Base-by-base conservation (phyloP, 2,888 invertebrate species). In the Hemaris fuciformis region DNA sequence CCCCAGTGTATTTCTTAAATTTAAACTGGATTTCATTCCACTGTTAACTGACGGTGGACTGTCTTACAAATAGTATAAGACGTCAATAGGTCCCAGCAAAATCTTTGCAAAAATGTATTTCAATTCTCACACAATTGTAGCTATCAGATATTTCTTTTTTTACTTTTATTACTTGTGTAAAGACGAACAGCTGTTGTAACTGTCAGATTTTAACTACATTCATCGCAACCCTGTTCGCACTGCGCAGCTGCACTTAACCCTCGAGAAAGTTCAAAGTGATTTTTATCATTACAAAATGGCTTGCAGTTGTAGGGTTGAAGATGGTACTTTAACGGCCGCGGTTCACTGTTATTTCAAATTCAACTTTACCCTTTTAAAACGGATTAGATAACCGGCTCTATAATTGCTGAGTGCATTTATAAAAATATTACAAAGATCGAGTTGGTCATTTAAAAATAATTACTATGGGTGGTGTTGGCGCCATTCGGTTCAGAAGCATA, bases 211-310 rank as follows among this genome's bases (percentile, higher is more conserved):
- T 65, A 60, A 62, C 46, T 43, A 45, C 57, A 57, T 60, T 58
- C 59, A 67, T 72, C 18, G 53, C 27, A 53, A 31, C 53, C 53
- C 53, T 31, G 71, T 73, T 79, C 75, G 75, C 76, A 72, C 77
- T 69, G 79, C 77, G 80, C 88, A 88, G 87, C 88, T 88, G 88
- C 84, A 78, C 72, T 31, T 53, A 38, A 53, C 53, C 53, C 53
- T 31, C 6, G 15, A 31, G 57, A 41, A 61, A 57, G 43, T 45
- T 45, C 38, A 46, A 61, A 57, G 61, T 57, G 57, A 43, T 57
- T 46, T n/a, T 57, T 61, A 53, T 53, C 18, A 53, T 53, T 38
- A n/a, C 38, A 38, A 38, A 53, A 15, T 31, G 31, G 8, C 18
- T 53, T 31, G 27, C 31, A 31, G 27, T 20, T 8, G 53, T 53